Percentiles rank a stretch among this genome's conserved stretches.
Evolutionary conservation across 2,888 invertebrate genomes (phyloP).

Genomic region (Drosophila nigricruria): DNA sequence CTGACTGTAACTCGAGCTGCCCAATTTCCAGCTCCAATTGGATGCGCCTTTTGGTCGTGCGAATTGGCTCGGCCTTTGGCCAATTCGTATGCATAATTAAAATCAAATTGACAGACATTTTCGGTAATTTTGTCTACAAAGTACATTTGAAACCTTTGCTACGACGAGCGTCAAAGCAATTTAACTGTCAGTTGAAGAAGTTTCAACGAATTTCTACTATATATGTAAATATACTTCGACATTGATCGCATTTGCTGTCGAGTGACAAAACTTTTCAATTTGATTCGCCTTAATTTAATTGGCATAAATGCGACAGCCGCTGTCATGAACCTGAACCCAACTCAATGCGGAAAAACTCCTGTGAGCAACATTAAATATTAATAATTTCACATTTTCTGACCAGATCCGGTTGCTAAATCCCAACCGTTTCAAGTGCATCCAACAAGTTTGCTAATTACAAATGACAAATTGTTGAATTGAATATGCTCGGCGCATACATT

Average conservation of each 20-base stretch:
- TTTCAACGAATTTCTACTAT: neutral
- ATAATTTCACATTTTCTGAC: neutral
- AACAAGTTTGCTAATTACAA: constrained; percentile 70
- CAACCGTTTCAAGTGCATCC: constrained; percentile 59
- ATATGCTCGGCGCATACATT: constrained; percentile 52
- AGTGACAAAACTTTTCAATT: constrained; percentile 53
- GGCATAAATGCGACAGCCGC: constrained; percentile 38
- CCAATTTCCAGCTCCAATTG: constrained; percentile 14
- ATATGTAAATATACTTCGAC: neutral
- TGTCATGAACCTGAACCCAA: constrained; percentile 42
- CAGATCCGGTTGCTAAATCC: constrained; percentile 4
- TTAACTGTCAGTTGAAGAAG: constrained; percentile 30
- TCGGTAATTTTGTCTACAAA: constrained; percentile 31
- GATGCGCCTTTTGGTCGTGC: constrained; percentile 20
- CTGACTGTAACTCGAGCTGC: constrained; percentile 8
- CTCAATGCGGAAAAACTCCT: constrained; percentile 43
- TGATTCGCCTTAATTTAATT: constrained; percentile 55
- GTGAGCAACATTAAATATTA: constrained; percentile 31
- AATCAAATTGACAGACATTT: constrained; percentile 54
- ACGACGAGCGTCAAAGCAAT: constrained; percentile 19
- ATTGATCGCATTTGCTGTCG: constrained; percentile 2
- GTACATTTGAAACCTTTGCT: constrained; percentile 55
- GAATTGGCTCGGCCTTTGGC: constrained; percentile 28
- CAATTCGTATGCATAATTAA: constrained; percentile 55
- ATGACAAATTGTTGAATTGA: constrained; percentile 52